Conservation (phyloP, 2,797 vertebrate genomes). For the Champsocephalus gunnari region DNA sequence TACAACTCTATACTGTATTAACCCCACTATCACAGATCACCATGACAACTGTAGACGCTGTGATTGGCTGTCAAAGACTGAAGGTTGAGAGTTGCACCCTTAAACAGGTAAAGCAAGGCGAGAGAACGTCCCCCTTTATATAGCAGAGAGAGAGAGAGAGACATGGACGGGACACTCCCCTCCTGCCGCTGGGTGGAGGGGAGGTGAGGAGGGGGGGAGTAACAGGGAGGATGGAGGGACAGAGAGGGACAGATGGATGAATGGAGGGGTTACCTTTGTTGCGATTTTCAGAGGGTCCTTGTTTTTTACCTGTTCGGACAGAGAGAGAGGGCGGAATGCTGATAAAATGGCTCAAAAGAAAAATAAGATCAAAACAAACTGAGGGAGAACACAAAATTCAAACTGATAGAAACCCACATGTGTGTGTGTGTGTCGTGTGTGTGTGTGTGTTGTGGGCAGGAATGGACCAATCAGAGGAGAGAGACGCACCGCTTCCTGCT, state of each 20-base stretch:
- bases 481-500: constrained; percentile 52
- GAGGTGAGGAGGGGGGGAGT: constrained; percentile 77
- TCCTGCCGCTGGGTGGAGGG: constrained; percentile 85
- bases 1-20: neutral
- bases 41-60: constrained; percentile 28
- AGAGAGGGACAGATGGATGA: constrained; percentile 87
- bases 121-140: constrained; percentile 85
- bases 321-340: constrained; percentile 94
- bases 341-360: constrained; percentile 88
- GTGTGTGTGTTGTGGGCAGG: constrained; percentile 70
- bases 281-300: constrained; percentile 99
- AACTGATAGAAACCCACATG: constrained; percentile 80
- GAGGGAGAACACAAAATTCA: constrained; percentile 79
- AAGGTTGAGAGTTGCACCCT: constrained; percentile 88
- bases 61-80: constrained; percentile 53
- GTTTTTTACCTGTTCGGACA: constrained; percentile 99
- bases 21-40: constrained; percentile 5
- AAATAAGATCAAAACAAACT: constrained; percentile 81
- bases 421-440: constrained; percentile 57
- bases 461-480: constrained; percentile 77
- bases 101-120: constrained; percentile 87
- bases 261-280: constrained; percentile 99
- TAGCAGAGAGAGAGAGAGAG: constrained; percentile 78
- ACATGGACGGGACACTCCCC: constrained; percentile 80
- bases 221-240: constrained; percentile 72